A percentile compares a stretch with the other conserved stretches of the same genome.
These are phyloP conservation scores for Isotomurus palustris DNA, from an alignment of 2,888 invertebrate species.

Conservation along the genomic window DNA sequence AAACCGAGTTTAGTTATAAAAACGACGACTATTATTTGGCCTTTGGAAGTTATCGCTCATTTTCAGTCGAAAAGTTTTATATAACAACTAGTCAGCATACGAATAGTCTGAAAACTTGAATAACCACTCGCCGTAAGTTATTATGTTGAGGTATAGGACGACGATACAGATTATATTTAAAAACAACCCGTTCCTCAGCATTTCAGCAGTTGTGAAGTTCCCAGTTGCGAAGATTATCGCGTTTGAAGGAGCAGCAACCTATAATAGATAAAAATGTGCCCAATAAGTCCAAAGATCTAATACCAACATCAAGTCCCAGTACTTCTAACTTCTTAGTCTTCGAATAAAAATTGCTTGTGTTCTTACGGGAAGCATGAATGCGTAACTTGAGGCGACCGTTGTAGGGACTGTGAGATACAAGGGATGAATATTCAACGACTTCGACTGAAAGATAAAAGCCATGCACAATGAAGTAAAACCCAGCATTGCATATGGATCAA, in stretches of 20 bases:
- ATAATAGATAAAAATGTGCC: constrained; percentile 61
- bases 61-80: too few species aligned
- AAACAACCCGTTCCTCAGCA: constrained; percentile 41
- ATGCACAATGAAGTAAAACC: too few species aligned
- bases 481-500: too few species aligned
- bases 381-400: constrained; percentile 82
- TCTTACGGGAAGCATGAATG: constrained; percentile 56
- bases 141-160: constrained; percentile 32
- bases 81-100: too few species aligned
- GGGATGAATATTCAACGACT: constrained; percentile 70
- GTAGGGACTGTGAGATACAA: constrained; percentile 85
- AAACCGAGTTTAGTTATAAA: too few species aligned
- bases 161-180: constrained; percentile 38
- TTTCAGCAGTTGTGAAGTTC: constrained; percentile 49
- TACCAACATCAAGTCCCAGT: not conserved
- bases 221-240: constrained; percentile 80
- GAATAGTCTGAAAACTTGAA: constrained; percentile 34
- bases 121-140: constrained; percentile 36
- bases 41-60: too few species aligned
- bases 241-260: constrained; percentile 94
- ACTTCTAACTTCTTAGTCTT: too few species aligned
- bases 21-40: too few species aligned
- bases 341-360: too few species aligned
- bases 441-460: constrained; percentile 60
- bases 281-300: not conserved